These are phyloP conservation scores for Panthera tigris DNA, from an alignment of 2,113 vertebrate species.

Conservation along the genomic window DNA sequence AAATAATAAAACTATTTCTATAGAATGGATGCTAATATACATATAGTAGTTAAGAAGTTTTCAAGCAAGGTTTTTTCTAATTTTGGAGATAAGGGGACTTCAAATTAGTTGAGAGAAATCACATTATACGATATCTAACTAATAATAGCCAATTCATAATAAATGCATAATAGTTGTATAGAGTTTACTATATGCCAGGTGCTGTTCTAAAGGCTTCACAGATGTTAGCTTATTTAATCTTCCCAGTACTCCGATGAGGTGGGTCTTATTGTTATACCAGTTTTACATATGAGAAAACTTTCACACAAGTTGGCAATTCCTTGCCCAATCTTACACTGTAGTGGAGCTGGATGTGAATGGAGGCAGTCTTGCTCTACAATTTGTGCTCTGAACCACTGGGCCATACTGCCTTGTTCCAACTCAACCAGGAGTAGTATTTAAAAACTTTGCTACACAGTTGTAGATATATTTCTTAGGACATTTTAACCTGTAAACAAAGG, in stretches of 20 bases:
- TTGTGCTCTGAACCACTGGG: background rate
- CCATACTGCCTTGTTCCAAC: background rate
- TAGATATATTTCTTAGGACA: background rate
- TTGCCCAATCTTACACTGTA: background rate
- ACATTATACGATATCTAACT: background rate
- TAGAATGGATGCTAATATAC: background rate
- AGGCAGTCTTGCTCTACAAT: background rate
- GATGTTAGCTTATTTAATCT: background rate
- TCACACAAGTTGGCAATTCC: background rate
- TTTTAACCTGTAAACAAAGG: background rate
- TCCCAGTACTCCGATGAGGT: background rate
- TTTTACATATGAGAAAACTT: background rate
- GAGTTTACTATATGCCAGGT: background rate
- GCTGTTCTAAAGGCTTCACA: background rate
- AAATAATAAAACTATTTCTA: slow-evolving; percentile 5
- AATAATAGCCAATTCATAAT: background rate
- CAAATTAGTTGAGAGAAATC: background rate
- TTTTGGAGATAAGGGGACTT: slow-evolving; percentile 8
- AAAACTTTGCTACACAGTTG: background rate
- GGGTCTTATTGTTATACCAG: background rate
- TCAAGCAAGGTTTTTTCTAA: background rate
- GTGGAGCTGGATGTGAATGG: background rate
- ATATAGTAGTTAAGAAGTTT: background rate
- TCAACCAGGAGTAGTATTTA: background rate
- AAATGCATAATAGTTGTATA: background rate